A percentile compares a stretch with the other conserved stretches of the same genome.
Conservation (phyloP, 2,888 invertebrate genomes). For the Aspidiotus destructor region DNA sequence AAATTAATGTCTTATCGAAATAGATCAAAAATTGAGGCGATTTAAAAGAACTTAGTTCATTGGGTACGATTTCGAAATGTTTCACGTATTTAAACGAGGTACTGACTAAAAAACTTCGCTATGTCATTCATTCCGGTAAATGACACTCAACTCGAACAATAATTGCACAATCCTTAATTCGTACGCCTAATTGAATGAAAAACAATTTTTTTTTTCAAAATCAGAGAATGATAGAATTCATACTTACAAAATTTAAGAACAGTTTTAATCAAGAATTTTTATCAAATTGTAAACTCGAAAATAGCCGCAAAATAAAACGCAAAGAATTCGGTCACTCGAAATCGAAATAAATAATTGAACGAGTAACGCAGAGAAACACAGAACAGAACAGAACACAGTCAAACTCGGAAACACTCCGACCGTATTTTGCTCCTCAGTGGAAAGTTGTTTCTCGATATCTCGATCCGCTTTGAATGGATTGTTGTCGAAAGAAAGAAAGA, state of each 20-base stretch:
- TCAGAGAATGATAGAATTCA: not conserved
- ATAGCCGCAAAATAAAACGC: conserved; percentile 23
- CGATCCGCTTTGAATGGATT: no score
- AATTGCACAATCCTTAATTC: conserved; percentile 20
- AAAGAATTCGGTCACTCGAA: conserved; percentile 22
- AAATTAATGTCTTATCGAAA: not conserved
- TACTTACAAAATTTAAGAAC: not conserved
- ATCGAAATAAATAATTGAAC: conserved; percentile 9
- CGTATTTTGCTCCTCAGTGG: not conserved
- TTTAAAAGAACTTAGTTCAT: not conserved
- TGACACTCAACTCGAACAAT: conserved; percentile 11
- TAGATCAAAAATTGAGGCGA: not conserved
- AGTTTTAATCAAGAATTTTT: conserved; percentile 9
- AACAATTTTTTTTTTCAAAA: not conserved
- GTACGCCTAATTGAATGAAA: not conserved
- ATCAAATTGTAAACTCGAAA: conserved; percentile 12
- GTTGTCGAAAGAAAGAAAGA: no score
- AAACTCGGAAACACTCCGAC: not conserved
- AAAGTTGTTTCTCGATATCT: no score
- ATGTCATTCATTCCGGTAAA: conserved; percentile 21
- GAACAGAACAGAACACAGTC: conserved; percentile 2
- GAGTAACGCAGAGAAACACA: not conserved
- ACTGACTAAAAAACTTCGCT: not conserved
- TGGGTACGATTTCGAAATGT: not conserved
- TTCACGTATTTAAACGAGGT: not conserved